Percentiles rank a stretch among this genome's conserved stretches.
Conservation (phyloP, 2,113 vertebrate genomes). For the Atrichornis clamosus region DNA sequence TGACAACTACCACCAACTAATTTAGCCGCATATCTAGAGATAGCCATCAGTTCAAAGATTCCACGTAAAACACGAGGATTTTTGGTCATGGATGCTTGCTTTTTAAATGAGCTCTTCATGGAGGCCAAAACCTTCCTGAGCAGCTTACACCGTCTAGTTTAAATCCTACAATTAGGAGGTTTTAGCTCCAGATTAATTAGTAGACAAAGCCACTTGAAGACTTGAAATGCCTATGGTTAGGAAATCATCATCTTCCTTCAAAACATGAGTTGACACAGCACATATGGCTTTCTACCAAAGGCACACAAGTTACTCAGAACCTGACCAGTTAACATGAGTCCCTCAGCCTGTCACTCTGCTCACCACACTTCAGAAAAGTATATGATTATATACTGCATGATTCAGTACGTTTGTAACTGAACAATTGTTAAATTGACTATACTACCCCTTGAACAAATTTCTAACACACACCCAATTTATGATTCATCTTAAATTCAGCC, state of each 20-base stretch:
- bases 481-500: conserved; percentile 19
- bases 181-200: conserved; percentile 54
- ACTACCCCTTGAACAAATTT: conserved; percentile 27
- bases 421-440: conserved; percentile 14
- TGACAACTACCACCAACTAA: neutral
- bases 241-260: neutral
- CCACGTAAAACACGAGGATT: neutral
- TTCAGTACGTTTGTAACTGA: neutral
- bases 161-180: conserved; percentile 54
- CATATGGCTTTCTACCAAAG: neutral
- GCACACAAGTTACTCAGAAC: neutral
- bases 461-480: neutral
- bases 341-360: neutral
- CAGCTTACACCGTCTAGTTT: neutral
- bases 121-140: neutral
- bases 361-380: neutral
- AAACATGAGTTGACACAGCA: conserved; percentile 22
- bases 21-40: neutral
- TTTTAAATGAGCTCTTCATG: neutral
- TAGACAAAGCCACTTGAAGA: conserved; percentile 23
- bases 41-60: neutral
- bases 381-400: neutral
- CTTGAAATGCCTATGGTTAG: conserved; percentile 4
- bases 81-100: neutral
- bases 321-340: neutral